These are phyloP conservation scores for Theonella swinhoei DNA, from an alignment of 37 sponge, comb jelly and placozoan genomes.

Conservation along the genomic window DNA sequence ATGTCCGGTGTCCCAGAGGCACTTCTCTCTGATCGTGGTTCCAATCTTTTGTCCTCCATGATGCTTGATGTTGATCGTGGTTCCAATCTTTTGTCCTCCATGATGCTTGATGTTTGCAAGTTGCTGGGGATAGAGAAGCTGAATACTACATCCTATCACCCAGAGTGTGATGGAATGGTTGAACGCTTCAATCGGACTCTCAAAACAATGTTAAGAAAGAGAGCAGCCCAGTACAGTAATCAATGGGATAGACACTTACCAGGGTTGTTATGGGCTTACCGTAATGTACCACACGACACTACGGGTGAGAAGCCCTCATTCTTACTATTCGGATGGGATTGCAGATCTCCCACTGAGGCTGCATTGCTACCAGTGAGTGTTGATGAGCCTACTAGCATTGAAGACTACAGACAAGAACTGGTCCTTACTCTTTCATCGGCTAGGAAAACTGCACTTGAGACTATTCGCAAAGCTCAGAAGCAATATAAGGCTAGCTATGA, in stretches of 20 bases:
- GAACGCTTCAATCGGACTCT: constrained; percentile 53
- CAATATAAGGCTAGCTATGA: constrained; percentile 22
- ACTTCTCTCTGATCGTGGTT: constrained; percentile 51
- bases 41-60: constrained; percentile 44
- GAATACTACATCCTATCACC: constrained; percentile 55
- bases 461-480: constrained; percentile 31
- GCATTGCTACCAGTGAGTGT: constrained; percentile 27
- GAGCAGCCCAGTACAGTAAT: constrained; percentile 26
- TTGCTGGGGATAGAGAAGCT: constrained; percentile 52
- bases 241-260: constrained; percentile 60
- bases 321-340: constrained; percentile 55
- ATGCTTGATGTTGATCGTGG: constrained; percentile 44
- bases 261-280: constrained; percentile 64
- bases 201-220: constrained; percentile 45
- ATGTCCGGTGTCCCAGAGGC: constrained; percentile 51
- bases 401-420: constrained; percentile 39
- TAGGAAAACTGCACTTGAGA: constrained; percentile 1
- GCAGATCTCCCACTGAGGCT: constrained; percentile 49
- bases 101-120: constrained; percentile 47
- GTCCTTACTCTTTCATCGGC: constrained; percentile 19
- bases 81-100: constrained; percentile 35
- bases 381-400: neutral
- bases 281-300: constrained; percentile 51
- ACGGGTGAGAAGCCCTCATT: constrained; percentile 69
- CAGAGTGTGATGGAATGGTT: constrained; percentile 54